phyloP scores from a whole-genome alignment of 2,113 vertebrate genomes.

The Spheniscus mendiculus region DNA sequence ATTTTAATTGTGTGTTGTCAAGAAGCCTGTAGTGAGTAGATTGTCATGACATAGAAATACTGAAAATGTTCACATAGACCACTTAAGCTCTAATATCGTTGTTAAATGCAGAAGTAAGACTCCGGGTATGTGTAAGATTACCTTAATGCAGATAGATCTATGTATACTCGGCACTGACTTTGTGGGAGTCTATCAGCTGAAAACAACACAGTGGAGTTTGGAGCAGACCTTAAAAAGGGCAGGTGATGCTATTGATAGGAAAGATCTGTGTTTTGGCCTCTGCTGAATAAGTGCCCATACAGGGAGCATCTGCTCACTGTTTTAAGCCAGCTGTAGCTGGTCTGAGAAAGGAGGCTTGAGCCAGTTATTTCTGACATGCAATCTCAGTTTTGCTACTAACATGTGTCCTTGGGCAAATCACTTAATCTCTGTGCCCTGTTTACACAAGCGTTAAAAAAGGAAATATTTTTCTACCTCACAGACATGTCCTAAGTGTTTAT shows the following conservation, averaged over 20 bases:
- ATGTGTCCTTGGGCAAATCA: conserved; percentile 45
- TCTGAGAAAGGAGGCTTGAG: not conserved
- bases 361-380: not conserved
- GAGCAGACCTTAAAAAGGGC: not conserved
- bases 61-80: not conserved
- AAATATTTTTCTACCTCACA: conserved; percentile 52
- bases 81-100: not conserved
- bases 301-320: not conserved
- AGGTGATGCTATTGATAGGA: not conserved
- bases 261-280: not conserved
- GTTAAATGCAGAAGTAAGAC: not conserved
- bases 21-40: not conserved
- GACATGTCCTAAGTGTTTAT: conserved; percentile 61
- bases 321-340: not conserved
- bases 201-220: not conserved
- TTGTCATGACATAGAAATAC: not conserved
- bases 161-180: not conserved
- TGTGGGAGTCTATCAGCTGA: not conserved
- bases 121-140: not conserved
- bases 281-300: not conserved
- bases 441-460: conserved; percentile 61
- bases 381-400: conserved; percentile 22
- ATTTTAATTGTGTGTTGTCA: not conserved
- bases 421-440: conserved; percentile 52
- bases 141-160: not conserved